phyloP scores from a whole-genome alignment of 92 coral and sea anemone species.

The Epizoanthus stellaris region DNA sequence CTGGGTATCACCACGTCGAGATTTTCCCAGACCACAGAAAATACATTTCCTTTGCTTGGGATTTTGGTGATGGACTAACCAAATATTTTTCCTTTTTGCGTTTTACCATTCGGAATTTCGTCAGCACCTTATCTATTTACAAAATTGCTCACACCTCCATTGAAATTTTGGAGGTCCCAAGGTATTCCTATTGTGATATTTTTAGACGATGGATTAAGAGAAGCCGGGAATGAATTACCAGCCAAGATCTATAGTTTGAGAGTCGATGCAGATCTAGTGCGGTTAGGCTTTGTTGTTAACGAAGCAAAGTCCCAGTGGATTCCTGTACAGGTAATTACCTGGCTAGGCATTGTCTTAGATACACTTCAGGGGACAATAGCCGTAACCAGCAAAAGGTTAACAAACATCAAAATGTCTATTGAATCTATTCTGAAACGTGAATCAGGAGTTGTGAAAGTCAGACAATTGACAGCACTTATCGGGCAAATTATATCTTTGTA shows the following conservation, averaged over 20 bases:
- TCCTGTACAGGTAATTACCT: slow-evolving; percentile 50
- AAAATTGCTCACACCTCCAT: not conserved
- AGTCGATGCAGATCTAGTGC: slow-evolving; percentile 53
- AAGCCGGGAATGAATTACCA: not conserved
- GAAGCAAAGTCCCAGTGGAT: slow-evolving; percentile 61
- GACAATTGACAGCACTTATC: slow-evolving; percentile 35
- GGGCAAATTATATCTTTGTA: slow-evolving; percentile 46
- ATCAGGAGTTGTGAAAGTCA: slow-evolving; percentile 16
- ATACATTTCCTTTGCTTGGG: slow-evolving; percentile 5
- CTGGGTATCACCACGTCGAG: slow-evolving; percentile 5
- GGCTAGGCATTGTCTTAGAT: slow-evolving; percentile 54
- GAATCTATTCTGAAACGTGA: not conserved
- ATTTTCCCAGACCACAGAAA: not conserved
- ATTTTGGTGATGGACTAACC: not conserved
- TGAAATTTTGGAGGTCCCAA: not conserved
- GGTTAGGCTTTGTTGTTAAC: slow-evolving; percentile 66
- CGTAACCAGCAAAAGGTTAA: slow-evolving; percentile 36
- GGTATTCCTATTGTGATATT: slow-evolving; percentile 15
- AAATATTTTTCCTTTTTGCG: slow-evolving; percentile 8
- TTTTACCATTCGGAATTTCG: slow-evolving; percentile 4
- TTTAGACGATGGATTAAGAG: slow-evolving; percentile 20
- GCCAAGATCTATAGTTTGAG: slow-evolving; percentile 28
- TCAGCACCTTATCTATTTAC: slow-evolving; percentile 20
- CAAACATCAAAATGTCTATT: slow-evolving; percentile 21
- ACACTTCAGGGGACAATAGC: slow-evolving; percentile 23